A percentile compares a stretch with the other conserved stretches of the same genome.
phyloP scores from a whole-genome alignment of 1,140 invertebrate species.

The Drosophila pandora region DNA sequence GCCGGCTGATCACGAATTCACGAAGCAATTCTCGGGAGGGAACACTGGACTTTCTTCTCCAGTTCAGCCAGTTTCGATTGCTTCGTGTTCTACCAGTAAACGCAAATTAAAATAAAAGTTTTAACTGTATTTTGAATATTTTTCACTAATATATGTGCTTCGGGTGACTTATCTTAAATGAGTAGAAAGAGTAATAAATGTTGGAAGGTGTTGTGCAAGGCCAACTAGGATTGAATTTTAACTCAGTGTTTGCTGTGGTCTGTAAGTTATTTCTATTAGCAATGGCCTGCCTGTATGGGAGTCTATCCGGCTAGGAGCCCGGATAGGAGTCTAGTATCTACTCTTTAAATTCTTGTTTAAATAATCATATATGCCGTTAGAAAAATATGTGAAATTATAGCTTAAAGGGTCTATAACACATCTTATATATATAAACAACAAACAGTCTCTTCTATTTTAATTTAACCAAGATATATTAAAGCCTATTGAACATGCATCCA shows the following conservation, averaged over 20 bases:
- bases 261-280: background rate
- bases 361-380: too few relatives aligned
- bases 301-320: too few relatives aligned
- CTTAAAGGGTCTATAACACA: too few relatives aligned
- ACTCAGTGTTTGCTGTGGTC: background rate
- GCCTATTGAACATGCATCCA: slow-evolving; percentile 8
- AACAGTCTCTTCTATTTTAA: too few relatives aligned
- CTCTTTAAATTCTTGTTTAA: too few relatives aligned
- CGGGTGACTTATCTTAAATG: slow-evolving; percentile 46
- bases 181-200: background rate
- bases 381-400: too few relatives aligned
- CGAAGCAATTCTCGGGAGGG: background rate
- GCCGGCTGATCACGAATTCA: too few relatives aligned
- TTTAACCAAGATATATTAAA: background rate
- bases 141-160: slow-evolving; percentile 56
- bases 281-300: too few relatives aligned
- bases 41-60: background rate
- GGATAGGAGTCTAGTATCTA: too few relatives aligned
- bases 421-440: too few relatives aligned
- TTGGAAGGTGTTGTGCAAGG: background rate
- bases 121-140: slow-evolving; percentile 49
- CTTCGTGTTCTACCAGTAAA: slow-evolving; percentile 18
- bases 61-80: background rate
- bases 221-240: slow-evolving; percentile 10
- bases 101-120: slow-evolving; percentile 49